Percentiles rank a stretch among this genome's conserved stretches.
Conservation (phyloP, 1,140 invertebrate species). For the Bombus soroeensis region DNA sequence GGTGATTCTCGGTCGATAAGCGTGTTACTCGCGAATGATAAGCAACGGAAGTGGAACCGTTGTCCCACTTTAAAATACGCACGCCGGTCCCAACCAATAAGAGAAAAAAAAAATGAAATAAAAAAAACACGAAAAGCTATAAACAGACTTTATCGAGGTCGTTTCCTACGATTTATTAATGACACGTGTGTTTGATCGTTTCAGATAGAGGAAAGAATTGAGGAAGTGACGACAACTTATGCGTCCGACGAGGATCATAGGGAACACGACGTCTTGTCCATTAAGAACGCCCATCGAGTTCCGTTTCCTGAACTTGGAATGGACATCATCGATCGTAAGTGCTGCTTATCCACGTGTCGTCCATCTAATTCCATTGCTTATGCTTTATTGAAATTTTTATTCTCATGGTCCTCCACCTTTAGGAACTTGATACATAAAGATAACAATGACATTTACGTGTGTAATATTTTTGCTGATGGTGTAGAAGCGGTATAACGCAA, state of each 20-base stretch:
- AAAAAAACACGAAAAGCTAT: not conserved
- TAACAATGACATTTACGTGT: not conserved
- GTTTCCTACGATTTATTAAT: not conserved
- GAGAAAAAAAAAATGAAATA: not conserved
- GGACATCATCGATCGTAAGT: constrained; percentile 86
- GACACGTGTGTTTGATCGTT: constrained; percentile 34
- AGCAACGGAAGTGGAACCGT: constrained; percentile 4
- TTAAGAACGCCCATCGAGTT: constrained; percentile 80
- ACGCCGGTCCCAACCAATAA: too few relatives aligned
- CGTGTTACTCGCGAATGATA: not conserved
- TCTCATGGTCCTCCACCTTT: not conserved
- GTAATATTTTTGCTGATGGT: not conserved
- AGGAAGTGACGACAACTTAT: constrained; percentile 80
- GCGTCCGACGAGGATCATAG: constrained; percentile 74
- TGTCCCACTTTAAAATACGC: not conserved
- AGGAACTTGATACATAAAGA: not conserved
- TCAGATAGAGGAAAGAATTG: constrained; percentile 84
- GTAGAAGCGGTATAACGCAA: too few relatives aligned
- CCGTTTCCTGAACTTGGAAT: constrained; percentile 89
- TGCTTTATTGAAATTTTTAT: not conserved
- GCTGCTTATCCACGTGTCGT: not conserved
- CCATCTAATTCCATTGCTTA: not conserved
- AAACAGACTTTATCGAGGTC: not conserved
- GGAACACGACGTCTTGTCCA: constrained; percentile 69
- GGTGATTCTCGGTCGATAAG: not conserved